Base-by-base conservation (phyloP, 2,888 invertebrate species). In the Drosophila nigritarsus region DNA sequence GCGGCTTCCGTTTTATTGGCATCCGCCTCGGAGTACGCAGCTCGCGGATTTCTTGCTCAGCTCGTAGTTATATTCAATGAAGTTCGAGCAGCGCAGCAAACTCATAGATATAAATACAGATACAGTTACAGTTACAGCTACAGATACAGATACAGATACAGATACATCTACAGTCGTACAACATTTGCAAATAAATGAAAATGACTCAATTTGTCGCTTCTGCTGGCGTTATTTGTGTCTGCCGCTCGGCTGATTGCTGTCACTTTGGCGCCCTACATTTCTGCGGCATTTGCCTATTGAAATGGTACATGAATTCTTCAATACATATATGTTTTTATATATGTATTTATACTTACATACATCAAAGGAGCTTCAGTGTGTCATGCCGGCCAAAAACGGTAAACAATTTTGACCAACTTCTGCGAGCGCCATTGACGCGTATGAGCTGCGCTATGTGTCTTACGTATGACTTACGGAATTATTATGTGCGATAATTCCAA, bases 1-100 rank as follows among this genome's bases (percentile, higher is more conserved):
- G 87, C 83, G 86, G 83, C 90, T 87, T 87, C 77, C 87, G 66
- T 82, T 86, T 89, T 89, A 84, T 81, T 84, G 89, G 89, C 87
- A 81, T 65, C 55, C 62, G 65, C 58, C 50, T 45, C 36, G 34
- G 59, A 49, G n/a, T 38, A 55, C 32, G 24, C 73, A 29, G 9
- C 56, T 36, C 30, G 36, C 55, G 29, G 68, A 54, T 72, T 77
- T 60, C 61, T 68, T 62, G 66, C 65, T 75, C 71, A 29, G 58
- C 60, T 78, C 51, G 65, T 68, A 40, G 60, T 59, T 75, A 65
- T 73, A 86, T 78, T 84, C 83, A 86, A 86, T 88, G 86, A 68
- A 78, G 75, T 80, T 88, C 69, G 65, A 80, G 88, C 75, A 61
- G 79, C 65, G 40, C 50, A 4, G 60, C 60, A 64, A 65, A 51